Evolutionary conservation across 2,888 invertebrate species (phyloP).

Genomic region (Leptinotarsa tumamoca): DNA sequence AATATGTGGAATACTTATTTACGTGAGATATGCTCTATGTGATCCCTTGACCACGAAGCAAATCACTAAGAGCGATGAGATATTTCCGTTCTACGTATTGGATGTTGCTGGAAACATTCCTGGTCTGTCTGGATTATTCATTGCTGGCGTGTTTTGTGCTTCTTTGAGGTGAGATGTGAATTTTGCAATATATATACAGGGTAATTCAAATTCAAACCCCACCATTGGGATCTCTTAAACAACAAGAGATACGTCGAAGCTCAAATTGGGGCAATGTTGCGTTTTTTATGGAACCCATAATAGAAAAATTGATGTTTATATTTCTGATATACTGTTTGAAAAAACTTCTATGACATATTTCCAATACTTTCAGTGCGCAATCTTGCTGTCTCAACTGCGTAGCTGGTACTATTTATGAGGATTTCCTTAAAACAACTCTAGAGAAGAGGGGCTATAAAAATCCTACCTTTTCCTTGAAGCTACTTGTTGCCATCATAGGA

Average conservation of each 20-base stretch:
- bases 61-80: conserved; percentile 70
- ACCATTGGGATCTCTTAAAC: too few relatives aligned
- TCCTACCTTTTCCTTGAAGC: conserved; percentile 67
- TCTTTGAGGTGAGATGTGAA: conserved; percentile 70
- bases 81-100: conserved; percentile 79
- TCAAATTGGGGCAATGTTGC: too few relatives aligned
- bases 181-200: too few relatives aligned
- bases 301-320: too few relatives aligned
- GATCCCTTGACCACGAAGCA: conserved; percentile 73
- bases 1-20: conserved; percentile 73
- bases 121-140: conserved; percentile 80
- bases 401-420: conserved; percentile 76
- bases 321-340: too few relatives aligned
- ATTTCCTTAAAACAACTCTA: conserved; percentile 72
- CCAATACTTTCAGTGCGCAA: conserved; percentile 69
- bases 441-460: conserved; percentile 68
- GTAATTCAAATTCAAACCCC: too few relatives aligned
- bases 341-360: too few relatives aligned
- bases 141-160: conserved; percentile 81
- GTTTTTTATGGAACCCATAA: too few relatives aligned
- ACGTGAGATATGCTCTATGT: conserved; percentile 75
- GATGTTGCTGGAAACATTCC: conserved; percentile 74
- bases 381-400: conserved; percentile 75
- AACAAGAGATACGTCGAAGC: too few relatives aligned
- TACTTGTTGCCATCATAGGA: conserved; percentile 64